Evolutionary conservation across 1,140 invertebrate species (phyloP).

Genomic region (Pinna nobilis): DNA sequence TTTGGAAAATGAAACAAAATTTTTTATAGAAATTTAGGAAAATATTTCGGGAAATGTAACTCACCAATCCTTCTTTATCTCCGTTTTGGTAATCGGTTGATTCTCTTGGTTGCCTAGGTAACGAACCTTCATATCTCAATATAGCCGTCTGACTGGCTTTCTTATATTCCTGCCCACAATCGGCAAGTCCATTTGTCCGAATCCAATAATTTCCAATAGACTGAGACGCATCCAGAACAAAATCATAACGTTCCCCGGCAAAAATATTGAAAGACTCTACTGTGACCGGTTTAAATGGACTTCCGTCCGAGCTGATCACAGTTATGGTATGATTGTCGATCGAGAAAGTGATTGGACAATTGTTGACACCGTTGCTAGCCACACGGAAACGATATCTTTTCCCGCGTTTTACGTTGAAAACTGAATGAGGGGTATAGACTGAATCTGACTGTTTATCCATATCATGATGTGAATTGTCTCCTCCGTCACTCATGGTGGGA

Average conservation of each 20-base stretch:
- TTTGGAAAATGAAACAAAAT: no score
- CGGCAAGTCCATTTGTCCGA: conserved; percentile 84
- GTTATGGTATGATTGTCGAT: conserved; percentile 78
- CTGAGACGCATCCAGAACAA: conserved; percentile 85
- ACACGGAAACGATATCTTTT: conserved; percentile 61
- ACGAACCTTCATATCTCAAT: conserved; percentile 39
- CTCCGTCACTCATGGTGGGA: conserved; percentile 10
- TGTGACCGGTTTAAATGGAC: conserved; percentile 84
- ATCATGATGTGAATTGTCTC: not conserved
- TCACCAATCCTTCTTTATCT: conserved; percentile 32
- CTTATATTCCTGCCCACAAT: conserved; percentile 83
- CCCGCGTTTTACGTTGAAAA: conserved; percentile 47
- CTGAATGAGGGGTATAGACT: conserved; percentile 41
- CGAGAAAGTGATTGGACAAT: conserved; percentile 77
- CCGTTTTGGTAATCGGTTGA: conserved; percentile 34
- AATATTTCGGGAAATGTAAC: not conserved
- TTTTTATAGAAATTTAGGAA: not conserved
- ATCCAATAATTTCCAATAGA: conserved; percentile 87
- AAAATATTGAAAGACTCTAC: conserved; percentile 49
- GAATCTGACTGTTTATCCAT: conserved; percentile 8
- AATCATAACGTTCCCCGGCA: conserved; percentile 82
- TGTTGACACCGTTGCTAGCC: conserved; percentile 50
- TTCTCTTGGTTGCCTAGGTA: conserved; percentile 11
- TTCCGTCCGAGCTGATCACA: conserved; percentile 87
- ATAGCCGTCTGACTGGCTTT: conserved; percentile 86